Base-by-base conservation (phyloP, 2,113 vertebrate species). In the Macquaria ambigua region DNA sequence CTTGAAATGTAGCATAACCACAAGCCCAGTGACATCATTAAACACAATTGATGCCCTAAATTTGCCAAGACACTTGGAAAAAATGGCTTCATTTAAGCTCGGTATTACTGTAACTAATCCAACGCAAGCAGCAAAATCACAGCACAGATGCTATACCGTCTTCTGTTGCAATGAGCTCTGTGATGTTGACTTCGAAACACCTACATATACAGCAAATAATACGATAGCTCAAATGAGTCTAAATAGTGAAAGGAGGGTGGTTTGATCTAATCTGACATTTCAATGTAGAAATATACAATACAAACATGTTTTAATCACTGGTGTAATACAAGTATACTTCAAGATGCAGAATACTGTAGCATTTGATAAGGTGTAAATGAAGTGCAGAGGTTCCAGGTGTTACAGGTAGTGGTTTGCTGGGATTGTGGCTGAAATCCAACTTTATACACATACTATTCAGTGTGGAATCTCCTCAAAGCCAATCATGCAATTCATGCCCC, bases 1-100 rank as follows among this genome's bases (percentile, higher is more conserved):
- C 52, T 53, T 82, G 50, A 83, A 77, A 85, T 79, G 31, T 23
- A 79, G 41, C 73, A 63, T 59, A 53, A 50, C 39, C 50, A 20
- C 50, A 68, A 63, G 23, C 48, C 55, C 21, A 52, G 55, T 73
- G 79, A 61, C 50, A 41, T 41, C 12, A 72, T 59, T n/a, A 37
- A 77, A 80, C 67, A 63, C 59, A 63, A 52, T 39, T 14, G 37
- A 28, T 68, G 61, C 34, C 41, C 48, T 53, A 23, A 28, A 53
- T n/a, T 52, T 37, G 48, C 46, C 64, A 79, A 74, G 46, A 70
- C 34, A 52, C 18, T 61, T 53, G 18, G 37, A 53, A 55, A 43
- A 59, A 74, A 67, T 8, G 37, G 62, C n/a, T 72, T 66, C 41
- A 50, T 72, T 50, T 28, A 55, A 56, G 48, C 8, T 85, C 67